phyloP scores from a whole-genome alignment of 2,888 invertebrate species.

The Eurytoma californica region DNA sequence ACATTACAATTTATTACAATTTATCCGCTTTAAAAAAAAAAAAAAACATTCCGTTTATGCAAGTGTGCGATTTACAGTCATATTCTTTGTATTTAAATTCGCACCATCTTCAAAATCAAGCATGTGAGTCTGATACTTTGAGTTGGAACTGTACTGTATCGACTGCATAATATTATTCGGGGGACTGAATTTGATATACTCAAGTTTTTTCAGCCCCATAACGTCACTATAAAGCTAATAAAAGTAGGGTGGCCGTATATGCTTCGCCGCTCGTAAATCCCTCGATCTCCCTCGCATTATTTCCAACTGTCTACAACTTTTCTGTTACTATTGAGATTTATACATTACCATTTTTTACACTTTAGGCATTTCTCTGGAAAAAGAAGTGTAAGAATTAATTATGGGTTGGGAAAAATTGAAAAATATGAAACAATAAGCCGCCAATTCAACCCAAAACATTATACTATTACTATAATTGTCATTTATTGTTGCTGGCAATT shows the following conservation, averaged over 20 bases:
- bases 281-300: slow-evolving; percentile 36
- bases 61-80: too few species aligned
- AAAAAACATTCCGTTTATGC: too few species aligned
- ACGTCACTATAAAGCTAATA: slow-evolving; percentile 53
- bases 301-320: slow-evolving; percentile 41
- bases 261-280: slow-evolving; percentile 51
- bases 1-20: too few species aligned
- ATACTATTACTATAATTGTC: too few species aligned
- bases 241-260: slow-evolving; percentile 48
- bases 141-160: slow-evolving; percentile 32
- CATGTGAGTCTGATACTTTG: background rate
- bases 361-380: too few species aligned
- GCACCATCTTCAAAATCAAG: slow-evolving; percentile 1
- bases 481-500: too few species aligned
- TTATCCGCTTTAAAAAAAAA: too few species aligned
- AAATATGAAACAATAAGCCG: too few species aligned
- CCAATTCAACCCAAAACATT: background rate
- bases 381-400: too few species aligned
- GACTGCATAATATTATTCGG: slow-evolving; percentile 46
- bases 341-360: slow-evolving; percentile 18
- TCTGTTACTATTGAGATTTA: slow-evolving; percentile 3
- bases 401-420: too few species aligned
- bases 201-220: slow-evolving; percentile 47
- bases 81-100: too few species aligned
- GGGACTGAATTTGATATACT: slow-evolving; percentile 53